A percentile compares a stretch with the other conserved stretches of the same genome.
These are phyloP conservation scores for Pseudochaenichthys georgianus DNA, from an alignment of 2,797 vertebrate species.

Conservation along the genomic window DNA sequence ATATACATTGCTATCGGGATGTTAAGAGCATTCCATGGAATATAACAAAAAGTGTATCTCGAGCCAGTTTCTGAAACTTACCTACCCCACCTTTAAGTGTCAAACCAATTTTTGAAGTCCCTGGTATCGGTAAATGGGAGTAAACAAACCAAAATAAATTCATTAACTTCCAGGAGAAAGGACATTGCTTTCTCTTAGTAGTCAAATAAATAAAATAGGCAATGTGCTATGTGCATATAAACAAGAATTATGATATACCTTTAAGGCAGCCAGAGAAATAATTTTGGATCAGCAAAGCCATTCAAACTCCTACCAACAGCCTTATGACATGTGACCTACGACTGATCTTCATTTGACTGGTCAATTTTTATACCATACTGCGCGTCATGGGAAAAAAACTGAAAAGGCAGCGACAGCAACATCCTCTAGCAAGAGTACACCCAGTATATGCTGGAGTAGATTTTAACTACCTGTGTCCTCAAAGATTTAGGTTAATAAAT, in stretches of 20 bases:
- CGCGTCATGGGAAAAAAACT: conserved; percentile 25
- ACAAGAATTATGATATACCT: conserved; percentile 9
- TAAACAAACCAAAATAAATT: conserved; percentile 36
- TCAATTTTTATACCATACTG: conserved; percentile 1
- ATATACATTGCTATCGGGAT: too few species aligned
- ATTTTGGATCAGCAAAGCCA: conserved; percentile 25
- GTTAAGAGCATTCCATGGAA: too few species aligned
- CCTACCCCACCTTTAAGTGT: neutral
- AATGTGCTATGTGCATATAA: conserved; percentile 4
- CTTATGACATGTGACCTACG: conserved; percentile 18
- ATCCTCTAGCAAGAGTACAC: too few species aligned
- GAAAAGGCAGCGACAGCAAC: neutral
- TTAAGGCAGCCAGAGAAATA: neutral
- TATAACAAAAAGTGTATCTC: too few species aligned
- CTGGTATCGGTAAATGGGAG: conserved; percentile 7
- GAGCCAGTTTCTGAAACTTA: too few species aligned
- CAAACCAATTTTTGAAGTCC: conserved; percentile 4
- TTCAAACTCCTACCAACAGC: conserved; percentile 4
- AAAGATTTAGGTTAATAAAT: conserved; percentile 44
- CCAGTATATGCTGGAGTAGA: too few species aligned
- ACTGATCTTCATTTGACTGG: conserved; percentile 21
- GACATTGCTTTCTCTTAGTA: neutral
- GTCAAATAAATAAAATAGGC: conserved; percentile 21
- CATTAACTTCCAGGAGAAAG: conserved; percentile 26
- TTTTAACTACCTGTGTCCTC: too few species aligned